Percentiles rank a stretch among this genome's conserved stretches.
These are phyloP conservation scores for Petaurus breviceps DNA, from an alignment of 2,113 vertebrate species.

Conservation along the genomic window DNA sequence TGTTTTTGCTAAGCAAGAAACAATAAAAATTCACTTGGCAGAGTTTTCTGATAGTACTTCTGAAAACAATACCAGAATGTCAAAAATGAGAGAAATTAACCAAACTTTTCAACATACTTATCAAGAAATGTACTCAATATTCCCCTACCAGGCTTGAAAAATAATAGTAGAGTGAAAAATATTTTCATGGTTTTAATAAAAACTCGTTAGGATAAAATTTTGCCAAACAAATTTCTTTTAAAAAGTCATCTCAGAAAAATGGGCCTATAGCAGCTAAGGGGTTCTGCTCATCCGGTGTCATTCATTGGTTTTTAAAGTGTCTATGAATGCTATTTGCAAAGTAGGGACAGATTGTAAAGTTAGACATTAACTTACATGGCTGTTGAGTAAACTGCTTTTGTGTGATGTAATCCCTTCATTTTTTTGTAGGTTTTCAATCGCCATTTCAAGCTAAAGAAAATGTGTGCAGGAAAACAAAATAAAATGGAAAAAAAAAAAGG, in stretches of 20 bases:
- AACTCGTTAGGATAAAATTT: not conserved
- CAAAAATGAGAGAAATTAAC: constrained; percentile 30
- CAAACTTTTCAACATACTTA: constrained; percentile 54
- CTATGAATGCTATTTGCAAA: constrained; percentile 45
- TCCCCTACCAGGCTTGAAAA: constrained; percentile 51
- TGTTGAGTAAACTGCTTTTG: constrained; percentile 99
- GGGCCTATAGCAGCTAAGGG: not conserved
- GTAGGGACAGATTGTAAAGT: constrained; percentile 70
- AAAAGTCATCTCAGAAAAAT: not conserved
- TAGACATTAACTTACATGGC: constrained; percentile 95
- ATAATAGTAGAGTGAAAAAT: constrained; percentile 1
- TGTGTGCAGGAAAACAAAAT: constrained; percentile 84
- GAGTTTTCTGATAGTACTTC: accelerated
- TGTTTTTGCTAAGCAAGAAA: not conserved
- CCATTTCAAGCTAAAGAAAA: constrained; percentile 98
- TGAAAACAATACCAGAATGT: constrained; percentile 30
- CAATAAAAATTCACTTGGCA: not conserved
- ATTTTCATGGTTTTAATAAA: not conserved
- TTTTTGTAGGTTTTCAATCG: constrained; percentile 99
- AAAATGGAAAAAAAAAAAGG: constrained; percentile 84
- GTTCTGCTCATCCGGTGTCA: not conserved
- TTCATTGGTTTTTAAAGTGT: constrained; percentile 46
- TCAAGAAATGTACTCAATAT: constrained; percentile 60
- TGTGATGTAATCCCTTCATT: constrained; percentile 98
- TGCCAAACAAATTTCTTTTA: not conserved